Base-by-base conservation (phyloP, 2,797 vertebrate genomes). In the Choloepus didactylus region DNA sequence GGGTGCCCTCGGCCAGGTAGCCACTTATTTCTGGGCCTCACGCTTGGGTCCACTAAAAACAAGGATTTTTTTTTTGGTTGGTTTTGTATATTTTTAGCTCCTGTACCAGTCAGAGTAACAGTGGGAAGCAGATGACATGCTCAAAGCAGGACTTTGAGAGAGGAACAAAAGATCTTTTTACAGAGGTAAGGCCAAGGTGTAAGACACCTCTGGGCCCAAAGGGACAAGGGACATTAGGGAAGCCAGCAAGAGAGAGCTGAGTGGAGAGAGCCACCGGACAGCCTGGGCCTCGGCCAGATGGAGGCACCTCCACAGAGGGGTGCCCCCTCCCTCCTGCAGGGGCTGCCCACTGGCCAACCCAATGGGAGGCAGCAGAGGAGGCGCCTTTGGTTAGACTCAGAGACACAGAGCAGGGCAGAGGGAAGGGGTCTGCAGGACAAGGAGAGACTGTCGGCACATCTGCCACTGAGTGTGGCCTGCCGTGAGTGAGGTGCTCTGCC, bases 291-390 rank as follows among this genome's bases (percentile, higher is more conserved):
- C 19, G 7, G 80, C 35, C 6, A 14, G 31, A 8, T 3, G 2
- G 19, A 7, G 2, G 38, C n/a, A 29, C 15, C 35, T 38, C 6
- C 67, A 70, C 25, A 23, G 67, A n/a, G 66, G 66, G 7, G 4
- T 9, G 2, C 21, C 19, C 18, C 21, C 15, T n/a, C 15, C 11
- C 44, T 66, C 46, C 8, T 21, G 9, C 67, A 73, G 80, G 27
- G 4, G 2, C 0, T 0, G 23, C 38, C 3, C 31, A 4, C 9
- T 4, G 1, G 12, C 9, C n/a, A 21, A 44, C 1, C 38, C 44
- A 31, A 23, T 15, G 9, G 19, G 51, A 72, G 14, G 29, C 14
- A 3, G 3, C 18, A 9, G 16, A 38, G 66, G 60, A 14, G 44
- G 49, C 27, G 46, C 77, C 23, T n/a, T 35, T 18, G 8, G 56